A percentile compares a stretch with the other conserved stretches of the same genome.
phyloP scores from a whole-genome alignment of 2,797 vertebrate species.

The Catharus ustulatus region DNA sequence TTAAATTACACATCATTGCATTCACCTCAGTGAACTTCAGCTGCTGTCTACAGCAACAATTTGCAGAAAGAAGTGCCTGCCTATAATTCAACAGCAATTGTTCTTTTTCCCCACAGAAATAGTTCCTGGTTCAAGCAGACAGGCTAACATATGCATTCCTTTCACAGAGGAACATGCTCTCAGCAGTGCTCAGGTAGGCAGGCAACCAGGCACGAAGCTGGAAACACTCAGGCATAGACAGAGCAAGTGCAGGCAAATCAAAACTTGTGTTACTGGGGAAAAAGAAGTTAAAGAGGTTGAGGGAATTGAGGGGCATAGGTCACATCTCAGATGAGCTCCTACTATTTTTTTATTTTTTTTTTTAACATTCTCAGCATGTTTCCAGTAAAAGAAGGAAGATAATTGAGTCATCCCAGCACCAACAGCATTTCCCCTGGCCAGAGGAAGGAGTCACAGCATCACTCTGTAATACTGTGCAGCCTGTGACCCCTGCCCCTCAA shows the following conservation, averaged over 20 bases:
- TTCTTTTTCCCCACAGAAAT: conserved; percentile 24
- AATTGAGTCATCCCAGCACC: neutral
- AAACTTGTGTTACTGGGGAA: neutral
- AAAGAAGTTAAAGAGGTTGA: neutral
- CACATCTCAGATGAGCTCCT: neutral
- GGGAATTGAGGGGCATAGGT: neutral
- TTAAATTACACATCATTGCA: neutral
- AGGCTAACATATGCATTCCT: conserved; percentile 19
- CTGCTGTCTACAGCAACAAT: conserved; percentile 8
- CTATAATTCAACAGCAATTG: conserved; percentile 8
- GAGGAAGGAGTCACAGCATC: neutral
- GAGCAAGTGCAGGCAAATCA: conserved; percentile 34
- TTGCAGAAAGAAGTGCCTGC: conserved; percentile 14
- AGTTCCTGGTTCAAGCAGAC: neutral
- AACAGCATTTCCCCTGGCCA: neutral
- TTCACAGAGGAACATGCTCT: conserved; percentile 23
- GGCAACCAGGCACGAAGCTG: conserved; percentile 40
- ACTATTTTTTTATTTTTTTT: neutral
- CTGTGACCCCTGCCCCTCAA: neutral
- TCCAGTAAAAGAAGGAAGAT: neutral
- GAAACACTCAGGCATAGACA: conserved; percentile 9
- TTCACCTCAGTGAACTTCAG: neutral
- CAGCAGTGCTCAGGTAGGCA: conserved; percentile 20
- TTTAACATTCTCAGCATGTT: neutral
- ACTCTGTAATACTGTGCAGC: neutral